Percentiles rank a stretch among this genome's conserved stretches.
Evolutionary conservation across 2,888 invertebrate species (phyloP).

Genomic region (Xanthia togata): DNA sequence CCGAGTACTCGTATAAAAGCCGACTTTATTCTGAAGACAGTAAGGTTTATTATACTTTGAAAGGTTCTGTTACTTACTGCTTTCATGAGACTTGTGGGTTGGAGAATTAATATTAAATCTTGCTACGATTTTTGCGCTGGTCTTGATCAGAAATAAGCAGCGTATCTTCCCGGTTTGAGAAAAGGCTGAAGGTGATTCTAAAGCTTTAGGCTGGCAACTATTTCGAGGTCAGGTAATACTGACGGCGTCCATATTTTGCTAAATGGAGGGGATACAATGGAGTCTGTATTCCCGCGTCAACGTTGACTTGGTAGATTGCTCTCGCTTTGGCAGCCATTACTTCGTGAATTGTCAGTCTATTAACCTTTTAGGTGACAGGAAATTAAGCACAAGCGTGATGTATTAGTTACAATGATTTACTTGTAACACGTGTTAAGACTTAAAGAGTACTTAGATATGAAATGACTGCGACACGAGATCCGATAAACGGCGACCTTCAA

Average conservation of each 20-base stretch:
- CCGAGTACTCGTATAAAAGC: constrained; percentile 54
- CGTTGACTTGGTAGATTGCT: constrained; percentile 41
- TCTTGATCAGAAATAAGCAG: constrained; percentile 21
- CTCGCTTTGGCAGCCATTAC: constrained; percentile 47
- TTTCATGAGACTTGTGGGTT: constrained; percentile 40
- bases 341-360: constrained; percentile 44
- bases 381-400: constrained; percentile 25
- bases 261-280: constrained; percentile 55
- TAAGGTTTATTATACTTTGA: constrained; percentile 64
- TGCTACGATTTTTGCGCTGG: constrained; percentile 54
- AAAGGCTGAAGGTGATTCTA: not conserved
- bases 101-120: constrained; percentile 62
- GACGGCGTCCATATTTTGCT: constrained; percentile 49
- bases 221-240: constrained; percentile 3
- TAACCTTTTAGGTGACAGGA: constrained; percentile 35
- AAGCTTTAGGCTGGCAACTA: not conserved
- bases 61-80: constrained; percentile 57
- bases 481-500: not conserved
- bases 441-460: not conserved
- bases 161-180: not conserved
- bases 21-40: constrained; percentile 57
- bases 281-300: constrained; percentile 57
- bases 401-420: constrained; percentile 10
- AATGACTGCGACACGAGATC: not conserved
- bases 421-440: constrained; percentile 10